Evolutionary conservation across 2,113 vertebrate genomes (phyloP).

Genomic region (Albula goreensis): DNA sequence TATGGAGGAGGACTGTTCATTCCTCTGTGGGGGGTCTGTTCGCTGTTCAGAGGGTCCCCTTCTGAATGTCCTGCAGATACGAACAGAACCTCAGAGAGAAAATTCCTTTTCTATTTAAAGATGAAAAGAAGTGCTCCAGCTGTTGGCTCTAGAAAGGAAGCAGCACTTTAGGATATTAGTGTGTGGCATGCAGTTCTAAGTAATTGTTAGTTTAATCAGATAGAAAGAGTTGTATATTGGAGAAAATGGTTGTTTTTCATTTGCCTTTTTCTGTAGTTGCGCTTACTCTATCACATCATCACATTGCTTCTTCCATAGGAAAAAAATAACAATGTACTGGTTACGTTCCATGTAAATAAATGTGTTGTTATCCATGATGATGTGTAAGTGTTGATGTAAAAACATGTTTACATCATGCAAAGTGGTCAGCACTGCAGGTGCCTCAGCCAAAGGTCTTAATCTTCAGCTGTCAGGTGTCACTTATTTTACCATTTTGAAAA

Average conservation of each 20-base stretch:
- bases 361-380: background rate
- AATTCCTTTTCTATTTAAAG: background rate
- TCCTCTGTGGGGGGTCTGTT: constrained; percentile 2
- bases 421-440: background rate
- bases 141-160: background rate
- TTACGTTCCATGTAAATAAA: background rate
- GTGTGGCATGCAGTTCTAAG: background rate
- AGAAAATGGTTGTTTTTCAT: background rate
- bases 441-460: background rate
- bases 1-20: background rate
- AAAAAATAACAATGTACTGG: background rate
- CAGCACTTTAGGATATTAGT: background rate
- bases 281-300: background rate
- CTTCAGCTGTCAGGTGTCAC: background rate
- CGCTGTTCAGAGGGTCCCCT: background rate
- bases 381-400: background rate
- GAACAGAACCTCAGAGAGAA: background rate
- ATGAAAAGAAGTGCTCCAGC: background rate
- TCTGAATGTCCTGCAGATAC: background rate
- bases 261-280: background rate
- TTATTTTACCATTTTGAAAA: background rate
- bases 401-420: background rate
- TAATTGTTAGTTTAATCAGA: background rate
- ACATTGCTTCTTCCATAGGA: background rate
- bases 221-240: background rate